Conservation (phyloP, 2,113 vertebrate species). For the Gymnocephalus cernua region DNA sequence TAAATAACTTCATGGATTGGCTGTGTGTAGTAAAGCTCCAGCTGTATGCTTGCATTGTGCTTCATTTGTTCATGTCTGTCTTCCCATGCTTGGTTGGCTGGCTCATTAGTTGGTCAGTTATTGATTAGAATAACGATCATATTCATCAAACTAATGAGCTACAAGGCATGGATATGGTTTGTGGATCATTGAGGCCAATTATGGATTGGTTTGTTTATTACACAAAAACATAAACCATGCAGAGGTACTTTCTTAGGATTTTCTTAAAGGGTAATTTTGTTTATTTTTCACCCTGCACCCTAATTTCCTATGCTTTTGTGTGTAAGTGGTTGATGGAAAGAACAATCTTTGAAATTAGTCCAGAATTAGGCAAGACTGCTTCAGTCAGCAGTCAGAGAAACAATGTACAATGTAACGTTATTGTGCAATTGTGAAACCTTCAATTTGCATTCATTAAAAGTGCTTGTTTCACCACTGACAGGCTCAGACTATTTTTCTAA, state of each 20-base stretch:
- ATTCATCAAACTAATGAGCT: slow-evolving; percentile 68
- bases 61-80: slow-evolving; percentile 22
- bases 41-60: neutral
- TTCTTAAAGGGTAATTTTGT: too few species aligned
- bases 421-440: too few species aligned
- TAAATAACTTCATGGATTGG: slow-evolving; percentile 22
- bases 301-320: too few species aligned
- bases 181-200: slow-evolving; percentile 45
- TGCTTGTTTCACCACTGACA: too few species aligned
- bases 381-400: too few species aligned
- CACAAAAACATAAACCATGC: neutral
- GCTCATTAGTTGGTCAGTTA: slow-evolving; percentile 53
- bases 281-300: too few species aligned
- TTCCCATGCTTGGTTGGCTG: slow-evolving; percentile 15
- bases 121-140: slow-evolving; percentile 51
- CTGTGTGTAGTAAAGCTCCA: neutral
- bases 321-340: too few species aligned
- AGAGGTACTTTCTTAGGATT: fast-evolving
- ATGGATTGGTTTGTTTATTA: slow-evolving; percentile 33
- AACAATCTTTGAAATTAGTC: too few species aligned
- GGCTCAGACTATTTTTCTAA: too few species aligned
- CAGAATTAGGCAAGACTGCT: too few species aligned
- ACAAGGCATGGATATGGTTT: slow-evolving; percentile 18
- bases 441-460: too few species aligned
- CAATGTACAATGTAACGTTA: too few species aligned